Base-by-base conservation (phyloP, 2,888 invertebrate genomes). In the Cylloceria caligata region DNA sequence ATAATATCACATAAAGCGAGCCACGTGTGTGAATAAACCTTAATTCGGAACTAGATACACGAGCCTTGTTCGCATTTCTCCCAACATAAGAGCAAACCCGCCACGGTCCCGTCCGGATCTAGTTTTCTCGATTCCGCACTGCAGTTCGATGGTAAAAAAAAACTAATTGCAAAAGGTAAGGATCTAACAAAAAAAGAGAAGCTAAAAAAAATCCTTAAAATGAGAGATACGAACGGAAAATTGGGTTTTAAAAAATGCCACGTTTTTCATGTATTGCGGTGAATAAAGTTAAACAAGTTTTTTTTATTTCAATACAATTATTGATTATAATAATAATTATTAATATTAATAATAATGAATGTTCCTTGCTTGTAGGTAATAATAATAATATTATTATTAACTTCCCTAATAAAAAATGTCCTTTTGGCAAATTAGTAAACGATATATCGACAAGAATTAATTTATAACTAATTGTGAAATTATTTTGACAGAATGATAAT, bases 31-130 rank as follows among this genome's bases (percentile, higher is more conserved):
- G 84, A 85, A 84, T 84, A 80, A 84, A 69, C 42, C 78, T 69
- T 85, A 83, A 85, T 84, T 84, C 80, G 80, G 69, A 85, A 85
- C 85, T 75, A 83, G 85, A 80, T 67, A 76, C 64, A 39, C 67
- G 21, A 74, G 81, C 34, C 52, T 16, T n/a, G n/a, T 24, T 68
- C 36, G 7, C 47, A 39, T 75, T 27, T 19, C 11, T 13, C 9
- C 39, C 24, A 13, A n/a, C 24, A 19, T 7, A 34, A 55, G 39
- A 9, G 62, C 13, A 16, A 19, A 36, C 57, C 36, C 45, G 62
- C 39, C 67, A 71, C 60, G 71, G 64, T 55, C 64, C 80, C 75
- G 47, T 75, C 73, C 71, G 45, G 67, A 84, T 80, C 62, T 67
- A 83, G 69, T 83, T 67, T 80, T 69, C 60, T 67, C 34, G 16